These are phyloP conservation scores for Drosophila leontia DNA, from an alignment of 1,140 invertebrate genomes.

Conservation along the genomic window DNA sequence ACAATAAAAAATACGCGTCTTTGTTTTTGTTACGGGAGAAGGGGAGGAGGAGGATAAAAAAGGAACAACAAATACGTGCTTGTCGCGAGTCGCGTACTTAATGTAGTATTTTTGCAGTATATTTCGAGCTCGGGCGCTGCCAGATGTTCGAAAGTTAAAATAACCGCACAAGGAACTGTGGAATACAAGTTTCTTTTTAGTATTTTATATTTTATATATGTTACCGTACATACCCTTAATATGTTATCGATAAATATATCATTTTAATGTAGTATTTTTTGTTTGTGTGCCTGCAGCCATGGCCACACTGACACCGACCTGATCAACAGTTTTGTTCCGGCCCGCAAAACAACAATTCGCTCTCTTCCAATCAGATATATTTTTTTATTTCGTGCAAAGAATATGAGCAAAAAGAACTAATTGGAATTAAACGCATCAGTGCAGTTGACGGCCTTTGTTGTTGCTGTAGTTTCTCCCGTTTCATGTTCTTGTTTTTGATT, in stretches of 20 bases:
- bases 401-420: conserved; percentile 25
- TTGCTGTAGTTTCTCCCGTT: conserved; percentile 2
- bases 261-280: neutral
- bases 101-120: conserved; percentile 9
- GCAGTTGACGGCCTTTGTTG: conserved; percentile 7
- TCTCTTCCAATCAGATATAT: neutral
- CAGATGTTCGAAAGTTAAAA: neutral
- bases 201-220: neutral
- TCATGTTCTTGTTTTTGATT: conserved; percentile 32
- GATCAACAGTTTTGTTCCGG: conserved; percentile 16
- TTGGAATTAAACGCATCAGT: conserved; percentile 39
- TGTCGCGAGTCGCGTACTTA: conserved; percentile 11
- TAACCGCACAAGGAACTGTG: neutral
- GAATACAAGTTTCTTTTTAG: neutral
- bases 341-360: conserved; percentile 31
- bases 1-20: conserved; percentile 20
- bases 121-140: neutral
- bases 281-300: neutral
- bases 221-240: neutral
- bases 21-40: conserved; percentile 20
- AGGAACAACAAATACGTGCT: conserved; percentile 21
- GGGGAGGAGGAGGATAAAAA: conserved; percentile 22
- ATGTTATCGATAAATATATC: neutral
- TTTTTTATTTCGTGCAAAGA: neutral
- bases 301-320: conserved; percentile 1